Conservation (phyloP, 2,888 invertebrate species). For the Drosophila acutilabella region DNA sequence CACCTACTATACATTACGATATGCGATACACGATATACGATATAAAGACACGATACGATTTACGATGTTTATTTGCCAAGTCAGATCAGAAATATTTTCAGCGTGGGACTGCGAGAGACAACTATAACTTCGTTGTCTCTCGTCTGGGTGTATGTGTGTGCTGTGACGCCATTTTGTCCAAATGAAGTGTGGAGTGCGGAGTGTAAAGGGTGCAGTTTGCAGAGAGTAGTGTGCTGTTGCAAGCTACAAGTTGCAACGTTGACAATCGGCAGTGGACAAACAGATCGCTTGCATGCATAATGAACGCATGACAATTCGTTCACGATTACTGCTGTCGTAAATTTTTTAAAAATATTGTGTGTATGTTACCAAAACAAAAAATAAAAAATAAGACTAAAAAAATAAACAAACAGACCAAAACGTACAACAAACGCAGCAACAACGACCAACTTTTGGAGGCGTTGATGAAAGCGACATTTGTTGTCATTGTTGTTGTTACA, state of each 20-base stretch:
- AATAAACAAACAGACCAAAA: slow-evolving; percentile 56
- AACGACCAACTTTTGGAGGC: slow-evolving; percentile 47
- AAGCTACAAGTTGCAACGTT: slow-evolving; percentile 51
- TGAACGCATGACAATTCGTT: slow-evolving; percentile 60
- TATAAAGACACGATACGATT: slow-evolving; percentile 13
- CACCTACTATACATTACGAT: slow-evolving; percentile 14
- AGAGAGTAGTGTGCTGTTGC: background rate
- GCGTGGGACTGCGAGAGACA: slow-evolving; percentile 61
- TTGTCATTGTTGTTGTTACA: slow-evolving; percentile 20
- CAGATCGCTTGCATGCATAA: slow-evolving; percentile 66
- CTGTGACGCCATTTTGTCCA: slow-evolving; percentile 60
- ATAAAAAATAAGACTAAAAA: slow-evolving; percentile 22
- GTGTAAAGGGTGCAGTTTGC: slow-evolving; percentile 19
- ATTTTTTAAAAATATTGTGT: slow-evolving; percentile 49
- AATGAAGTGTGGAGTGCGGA: slow-evolving; percentile 37
- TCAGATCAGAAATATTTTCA: slow-evolving; percentile 67
- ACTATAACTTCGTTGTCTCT: slow-evolving; percentile 9
- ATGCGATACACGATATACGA: slow-evolving; percentile 16
- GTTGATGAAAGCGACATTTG: slow-evolving; percentile 69
- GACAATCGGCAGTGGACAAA: slow-evolving; percentile 50
- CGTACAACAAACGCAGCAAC: slow-evolving; percentile 25
- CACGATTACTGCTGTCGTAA: slow-evolving; percentile 27
- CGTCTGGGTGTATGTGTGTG: background rate
- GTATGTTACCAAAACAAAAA: slow-evolving; percentile 35
- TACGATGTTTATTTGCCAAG: slow-evolving; percentile 42